Percentiles rank a stretch among this genome's conserved stretches.
These are phyloP conservation scores for Pseudomyrmex gracilis DNA, from an alignment of 1,140 invertebrate species.

Conservation along the genomic window DNA sequence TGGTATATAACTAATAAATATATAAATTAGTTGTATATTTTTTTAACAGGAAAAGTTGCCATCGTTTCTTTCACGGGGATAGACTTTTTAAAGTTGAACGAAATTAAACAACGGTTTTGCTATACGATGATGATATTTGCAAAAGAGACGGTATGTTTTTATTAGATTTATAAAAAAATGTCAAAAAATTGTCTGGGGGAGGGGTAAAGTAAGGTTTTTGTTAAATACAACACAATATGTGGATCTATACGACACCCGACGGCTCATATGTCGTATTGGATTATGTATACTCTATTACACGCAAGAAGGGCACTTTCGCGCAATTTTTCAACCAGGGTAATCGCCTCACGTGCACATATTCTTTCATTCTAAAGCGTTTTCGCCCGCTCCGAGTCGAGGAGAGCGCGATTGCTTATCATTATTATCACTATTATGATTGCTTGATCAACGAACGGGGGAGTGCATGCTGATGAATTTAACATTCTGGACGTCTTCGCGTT, in stretches of 20 bases:
- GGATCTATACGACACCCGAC: conserved; percentile 2
- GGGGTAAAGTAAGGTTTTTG: too few species aligned
- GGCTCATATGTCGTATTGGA: conserved; percentile 22
- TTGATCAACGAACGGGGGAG: conserved; percentile 29
- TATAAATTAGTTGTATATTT: too few species aligned
- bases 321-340: conserved; percentile 37
- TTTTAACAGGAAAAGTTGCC: too few species aligned
- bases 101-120: too few species aligned
- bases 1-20: not conserved
- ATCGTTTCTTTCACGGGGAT: too few species aligned
- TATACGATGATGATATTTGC: too few species aligned
- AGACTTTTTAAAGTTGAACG: too few species aligned
- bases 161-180: too few species aligned
- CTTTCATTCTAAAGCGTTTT: conserved; percentile 15
- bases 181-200: too few species aligned
- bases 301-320: conserved; percentile 30
- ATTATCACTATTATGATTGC: conserved; percentile 41
- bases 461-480: conserved; percentile 10
- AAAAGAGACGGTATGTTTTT: too few species aligned
- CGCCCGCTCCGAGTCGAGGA: conserved; percentile 15
- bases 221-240: not conserved
- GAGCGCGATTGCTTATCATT: conserved; percentile 53
- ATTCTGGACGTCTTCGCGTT: conserved; percentile 18
- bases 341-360: not conserved
- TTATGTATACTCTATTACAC: conserved; percentile 11